Evolutionary conservation across 2,113 vertebrate genomes (phyloP).

Genomic region (Periophthalmus modestus): DNA sequence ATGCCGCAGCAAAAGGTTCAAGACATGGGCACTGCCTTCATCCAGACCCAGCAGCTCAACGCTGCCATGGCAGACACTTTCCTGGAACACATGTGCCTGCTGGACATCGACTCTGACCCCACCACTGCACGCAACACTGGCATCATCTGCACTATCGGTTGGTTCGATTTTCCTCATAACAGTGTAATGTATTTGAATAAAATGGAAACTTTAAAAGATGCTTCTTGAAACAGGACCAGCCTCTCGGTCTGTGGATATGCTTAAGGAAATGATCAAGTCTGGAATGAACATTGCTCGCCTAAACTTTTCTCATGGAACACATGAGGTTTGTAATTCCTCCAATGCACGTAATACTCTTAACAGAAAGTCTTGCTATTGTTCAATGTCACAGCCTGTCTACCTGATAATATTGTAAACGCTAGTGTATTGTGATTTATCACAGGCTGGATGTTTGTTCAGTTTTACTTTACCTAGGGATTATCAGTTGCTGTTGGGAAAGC

Average conservation of each 20-base stretch:
- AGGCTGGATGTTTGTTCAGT: not conserved
- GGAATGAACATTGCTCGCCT: conserved; percentile 98
- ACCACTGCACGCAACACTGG: conserved; percentile 94
- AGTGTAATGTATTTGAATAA: not conserved
- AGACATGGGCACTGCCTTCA: conserved; percentile 89
- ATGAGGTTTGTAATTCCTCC: conserved; percentile 81
- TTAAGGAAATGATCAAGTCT: conserved; percentile 98
- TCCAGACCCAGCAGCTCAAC: conserved; percentile 95
- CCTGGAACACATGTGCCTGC: conserved; percentile 94
- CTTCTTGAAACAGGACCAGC: conserved; percentile 82
- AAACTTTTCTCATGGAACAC: conserved; percentile 96
- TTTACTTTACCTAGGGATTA: not conserved
- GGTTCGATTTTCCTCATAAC: conserved; percentile 30
- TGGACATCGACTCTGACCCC: conserved; percentile 95
- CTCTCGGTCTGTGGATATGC: conserved; percentile 88
- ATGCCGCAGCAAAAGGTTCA: conserved; percentile 78
- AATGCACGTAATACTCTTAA: not conserved
- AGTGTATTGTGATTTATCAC: conserved; percentile 44
- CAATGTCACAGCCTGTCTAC: conserved; percentile 9
- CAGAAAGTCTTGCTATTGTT: conserved; percentile 11
- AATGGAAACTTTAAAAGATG: not conserved
- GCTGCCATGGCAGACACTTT: conserved; percentile 97
- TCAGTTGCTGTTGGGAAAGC: not conserved
- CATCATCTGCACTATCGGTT: conserved; percentile 98
- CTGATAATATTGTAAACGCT: conserved; percentile 16